Evolutionary conservation across 2,797 vertebrate species (phyloP), one percentile per base, ranked within the genome.

Genomic region (Megaceryle alcyon): DNA sequence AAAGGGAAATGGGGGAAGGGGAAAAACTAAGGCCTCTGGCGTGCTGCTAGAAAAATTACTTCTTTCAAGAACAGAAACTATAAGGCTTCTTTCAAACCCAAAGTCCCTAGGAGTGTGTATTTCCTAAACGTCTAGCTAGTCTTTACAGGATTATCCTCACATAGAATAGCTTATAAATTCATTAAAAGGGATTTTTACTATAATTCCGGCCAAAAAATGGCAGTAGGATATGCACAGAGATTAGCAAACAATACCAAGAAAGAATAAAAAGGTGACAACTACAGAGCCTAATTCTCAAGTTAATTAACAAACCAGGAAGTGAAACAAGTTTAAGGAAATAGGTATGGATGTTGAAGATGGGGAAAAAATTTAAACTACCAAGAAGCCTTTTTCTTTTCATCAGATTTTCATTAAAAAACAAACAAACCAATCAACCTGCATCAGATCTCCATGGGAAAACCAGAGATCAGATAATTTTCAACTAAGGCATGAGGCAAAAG

Each of bases 121-220:
- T 71, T 83, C 26, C 49, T 44, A 66, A 10, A 89, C 83, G 33
- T 51, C 57, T 37, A 68, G 44, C 7, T 65, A 79, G 37, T 56
- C 48, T 84, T 86, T 54, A 64, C 28, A 79, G 56, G 72, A 88
- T 90, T 94, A 91, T 75, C 29, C 22, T 51, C 41, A 26, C 31
- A 64, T 0, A 66, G 28, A 91, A 77, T 51, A 87, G 1, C 14
- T 89, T 82, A 56, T 56, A 82, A 82, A 90, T 68, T 89, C 56
- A 92, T 90, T 83, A 86, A 86, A 91, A 72, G 9, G 54, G 65
- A 61, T 88, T 95, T 97, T 88, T 75, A 75, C 26, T 35, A 35
- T 35, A 35, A 35, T 35, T 35, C 35, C 35, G 35, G 35, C 35
- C 35, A 8, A 35, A 35, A 93, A 65, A 10, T 0, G 0, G 66